Percentiles rank a stretch among this genome's conserved stretches.
phyloP scores from a whole-genome alignment of 2,113 vertebrate species.

The Sylvilagus bachmani region DNA sequence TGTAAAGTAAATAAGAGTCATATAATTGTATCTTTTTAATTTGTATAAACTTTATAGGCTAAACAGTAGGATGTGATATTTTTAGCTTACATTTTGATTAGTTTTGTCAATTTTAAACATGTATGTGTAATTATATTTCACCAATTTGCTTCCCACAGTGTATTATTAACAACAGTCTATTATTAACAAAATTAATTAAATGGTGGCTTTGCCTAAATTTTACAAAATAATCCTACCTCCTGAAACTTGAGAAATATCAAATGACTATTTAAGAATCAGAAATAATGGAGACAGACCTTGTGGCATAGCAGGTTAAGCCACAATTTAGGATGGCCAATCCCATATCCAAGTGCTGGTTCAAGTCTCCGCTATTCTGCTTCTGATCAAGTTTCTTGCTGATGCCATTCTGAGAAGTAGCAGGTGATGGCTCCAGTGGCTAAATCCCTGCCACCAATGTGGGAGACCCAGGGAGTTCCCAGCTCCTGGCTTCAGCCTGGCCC shows the following conservation, averaged over 20 bases:
- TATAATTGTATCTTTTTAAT: neutral
- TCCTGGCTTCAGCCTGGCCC: no score
- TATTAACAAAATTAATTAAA: neutral
- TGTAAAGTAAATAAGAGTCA: neutral
- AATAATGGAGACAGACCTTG: neutral
- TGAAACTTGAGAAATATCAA: neutral
- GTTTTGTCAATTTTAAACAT: constrained; percentile 19
- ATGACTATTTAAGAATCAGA: constrained; percentile 7
- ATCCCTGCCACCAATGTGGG: no score
- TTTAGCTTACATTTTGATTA: neutral
- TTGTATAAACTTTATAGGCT: neutral
- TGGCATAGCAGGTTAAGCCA: no score
- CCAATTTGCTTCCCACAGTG: neutral
- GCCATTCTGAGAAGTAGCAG: no score
- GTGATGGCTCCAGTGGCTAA: no score
- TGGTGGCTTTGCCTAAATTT: neutral
- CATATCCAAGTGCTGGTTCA: no score
- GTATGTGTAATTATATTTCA: neutral
- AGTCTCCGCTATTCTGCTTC: no score
- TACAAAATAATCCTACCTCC: neutral
- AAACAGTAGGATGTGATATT: neutral
- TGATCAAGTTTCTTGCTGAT: no score
- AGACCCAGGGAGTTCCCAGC: no score
- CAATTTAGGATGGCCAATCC: no score
- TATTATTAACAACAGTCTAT: neutral